A percentile compares a stretch with the other conserved stretches of the same genome.
phyloP scores from a whole-genome alignment of 2,888 invertebrate genomes.

The Noctua pronuba region DNA sequence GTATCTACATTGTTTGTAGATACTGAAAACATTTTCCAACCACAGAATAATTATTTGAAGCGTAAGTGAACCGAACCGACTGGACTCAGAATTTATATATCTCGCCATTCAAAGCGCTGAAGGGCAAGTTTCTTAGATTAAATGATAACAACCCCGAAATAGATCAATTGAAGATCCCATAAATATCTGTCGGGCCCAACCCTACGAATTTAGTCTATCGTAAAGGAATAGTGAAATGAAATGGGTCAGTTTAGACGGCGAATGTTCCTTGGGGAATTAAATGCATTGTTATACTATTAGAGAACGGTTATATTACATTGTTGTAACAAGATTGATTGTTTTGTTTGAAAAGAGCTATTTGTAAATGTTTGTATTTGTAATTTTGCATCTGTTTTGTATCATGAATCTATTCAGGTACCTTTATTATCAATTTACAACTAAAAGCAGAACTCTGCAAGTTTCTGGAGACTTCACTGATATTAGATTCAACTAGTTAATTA shows the following conservation, averaged over 20 bases:
- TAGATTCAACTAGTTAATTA: not conserved
- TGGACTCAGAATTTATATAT: conserved; percentile 26
- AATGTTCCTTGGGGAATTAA: conserved; percentile 53
- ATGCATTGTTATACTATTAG: conserved; percentile 35
- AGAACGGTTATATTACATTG: conserved; percentile 17
- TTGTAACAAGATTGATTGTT: conserved; percentile 18
- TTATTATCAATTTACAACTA: not conserved
- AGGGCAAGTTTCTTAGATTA: conserved; percentile 51
- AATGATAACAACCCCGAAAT: conserved; percentile 60
- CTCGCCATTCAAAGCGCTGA: conserved; percentile 12
- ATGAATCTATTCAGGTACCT: conserved; percentile 4
- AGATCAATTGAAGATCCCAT: conserved; percentile 58
- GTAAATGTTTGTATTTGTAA: conserved; percentile 17
- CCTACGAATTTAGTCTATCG: conserved; percentile 64
- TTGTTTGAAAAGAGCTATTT: conserved; percentile 15
- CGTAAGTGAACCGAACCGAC: conserved; percentile 9
- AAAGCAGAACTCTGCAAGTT: not conserved
- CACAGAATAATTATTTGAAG: not conserved
- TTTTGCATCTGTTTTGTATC: conserved; percentile 13
- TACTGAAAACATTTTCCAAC: not conserved
- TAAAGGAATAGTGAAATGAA: conserved; percentile 63
- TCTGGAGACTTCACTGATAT: not conserved
- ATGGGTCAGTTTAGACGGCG: conserved; percentile 61
- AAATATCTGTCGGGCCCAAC: conserved; percentile 63
- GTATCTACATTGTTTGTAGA: not conserved